Evolutionary conservation across 1,140 invertebrate species (phyloP), one percentile per base, ranked within the genome.

Genomic region (Fopius arisanus): DNA sequence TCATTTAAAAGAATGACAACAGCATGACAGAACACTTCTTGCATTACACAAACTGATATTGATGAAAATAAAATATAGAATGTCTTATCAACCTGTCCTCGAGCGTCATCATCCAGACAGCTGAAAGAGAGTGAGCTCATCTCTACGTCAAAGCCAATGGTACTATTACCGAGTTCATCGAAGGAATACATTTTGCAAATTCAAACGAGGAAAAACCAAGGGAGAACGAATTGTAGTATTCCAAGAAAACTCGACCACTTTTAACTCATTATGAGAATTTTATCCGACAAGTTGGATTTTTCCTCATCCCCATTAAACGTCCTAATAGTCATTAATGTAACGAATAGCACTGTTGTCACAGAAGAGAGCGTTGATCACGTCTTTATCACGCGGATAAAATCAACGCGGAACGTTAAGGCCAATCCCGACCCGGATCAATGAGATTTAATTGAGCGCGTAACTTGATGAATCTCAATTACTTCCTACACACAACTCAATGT

Each of bases 121-220:
- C 67, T 73, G 2, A 76, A 63, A 33, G 83, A 80, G 16, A 87
- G 63, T n/a, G 84, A 81, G 67, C 80, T 86, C 84, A 87, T 85
- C 77, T 87, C 84, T 68, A 86, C 80, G 5, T 83, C 84, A 51
- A 78, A 79, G 16, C 75, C 75, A 21, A 80, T 81, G n/a, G 78
- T 77, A 7, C 62, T 59, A 48, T 79, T 79, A 14, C 78, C 79
- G 76, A 81, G 78, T 71, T 73, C 75, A 21, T 37, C 62, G n/a
- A 67, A 66, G 16, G 10, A 31, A 41, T 72, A 26, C 70, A 72
- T 71, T 26, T 62, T 59, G 23, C 12, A 4, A 40, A 62, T 0
- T 23, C 3, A 59, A 26, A 28, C 7, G 2, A 26, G 54, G 23
- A 59, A 59, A 59, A 3, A 10, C 9, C 19, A 16, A 7, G 6